Evolutionary conservation across 2,113 vertebrate genomes (phyloP).

Genomic region (Indicator indicator): DNA sequence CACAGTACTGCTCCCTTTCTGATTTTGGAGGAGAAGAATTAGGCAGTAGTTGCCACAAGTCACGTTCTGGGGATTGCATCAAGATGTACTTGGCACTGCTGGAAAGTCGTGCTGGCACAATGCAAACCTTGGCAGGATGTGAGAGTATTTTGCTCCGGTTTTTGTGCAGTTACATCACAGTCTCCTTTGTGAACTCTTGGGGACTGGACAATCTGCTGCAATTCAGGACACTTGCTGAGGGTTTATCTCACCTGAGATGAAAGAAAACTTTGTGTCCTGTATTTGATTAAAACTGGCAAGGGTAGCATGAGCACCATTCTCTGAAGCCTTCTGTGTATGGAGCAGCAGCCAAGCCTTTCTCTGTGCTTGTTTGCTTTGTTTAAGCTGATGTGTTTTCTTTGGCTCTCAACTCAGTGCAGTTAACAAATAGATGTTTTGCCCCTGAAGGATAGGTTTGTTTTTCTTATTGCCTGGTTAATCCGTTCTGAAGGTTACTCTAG

Average conservation of each 20-base stretch:
- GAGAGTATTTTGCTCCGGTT: fast-evolving
- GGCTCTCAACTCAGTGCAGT: slow-evolving; percentile 26
- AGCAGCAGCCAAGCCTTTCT: slow-evolving; percentile 8
- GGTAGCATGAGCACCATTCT: fast-evolving
- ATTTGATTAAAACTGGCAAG: not conserved
- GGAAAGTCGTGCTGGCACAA: not conserved
- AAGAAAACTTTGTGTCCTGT: not conserved
- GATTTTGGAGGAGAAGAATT: not conserved
- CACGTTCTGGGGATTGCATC: not conserved
- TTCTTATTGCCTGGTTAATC: slow-evolving; percentile 46
- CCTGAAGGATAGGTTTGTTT: slow-evolving; percentile 63
- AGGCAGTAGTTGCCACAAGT: not conserved
- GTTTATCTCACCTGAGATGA: not conserved
- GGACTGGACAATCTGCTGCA: not conserved
- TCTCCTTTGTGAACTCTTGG: not conserved
- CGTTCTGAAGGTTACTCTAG: slow-evolving; percentile 34
- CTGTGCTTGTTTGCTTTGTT: slow-evolving; percentile 26
- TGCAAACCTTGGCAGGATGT: not conserved
- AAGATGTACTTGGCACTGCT: not conserved
- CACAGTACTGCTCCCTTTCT: not conserved
- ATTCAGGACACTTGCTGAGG: not conserved
- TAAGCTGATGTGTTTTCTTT: slow-evolving; percentile 42
- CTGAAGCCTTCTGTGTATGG: not conserved
- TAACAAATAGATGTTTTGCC: slow-evolving; percentile 66
- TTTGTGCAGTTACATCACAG: not conserved